Percentiles rank a stretch among this genome's conserved stretches.
Evolutionary conservation across 2,888 invertebrate genomes (phyloP).

Genomic region (Hipparchia semele): DNA sequence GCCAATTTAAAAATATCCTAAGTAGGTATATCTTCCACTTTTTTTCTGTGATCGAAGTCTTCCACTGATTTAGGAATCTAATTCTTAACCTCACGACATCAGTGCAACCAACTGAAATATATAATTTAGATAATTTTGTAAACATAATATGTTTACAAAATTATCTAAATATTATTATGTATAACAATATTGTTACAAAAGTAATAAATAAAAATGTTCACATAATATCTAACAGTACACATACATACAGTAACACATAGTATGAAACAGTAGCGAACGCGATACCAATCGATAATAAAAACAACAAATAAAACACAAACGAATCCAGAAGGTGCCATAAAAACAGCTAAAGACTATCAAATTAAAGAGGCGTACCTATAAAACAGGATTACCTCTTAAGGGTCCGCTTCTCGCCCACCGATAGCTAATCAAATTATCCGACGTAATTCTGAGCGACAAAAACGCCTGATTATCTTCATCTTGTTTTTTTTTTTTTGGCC

Average conservation of each 20-base stretch:
- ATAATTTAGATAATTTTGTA: too few relatives aligned
- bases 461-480: conserved; percentile 73
- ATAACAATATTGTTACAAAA: too few relatives aligned
- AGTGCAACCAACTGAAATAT: too few relatives aligned
- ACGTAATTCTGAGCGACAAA: conserved; percentile 74
- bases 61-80: too few relatives aligned
- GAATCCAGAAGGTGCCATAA: conserved; percentile 43
- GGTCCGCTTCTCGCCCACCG: conserved; percentile 69
- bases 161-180: too few relatives aligned
- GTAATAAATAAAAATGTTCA: too few relatives aligned
- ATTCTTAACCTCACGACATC: too few relatives aligned
- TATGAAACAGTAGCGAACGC: conserved; percentile 19
- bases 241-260: too few relatives aligned
- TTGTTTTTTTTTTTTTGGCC: conserved; percentile 62
- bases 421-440: conserved; percentile 78
- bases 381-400: conserved; percentile 73
- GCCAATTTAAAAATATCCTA: too few relatives aligned
- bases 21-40: too few relatives aligned
- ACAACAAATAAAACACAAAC: conserved; percentile 45
- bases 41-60: too few relatives aligned
- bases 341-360: conserved; percentile 53
- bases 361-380: conserved; percentile 62
- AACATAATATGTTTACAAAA: too few relatives aligned
- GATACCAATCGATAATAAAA: conserved; percentile 32
- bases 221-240: neutral